These are phyloP conservation scores for Tragulus kanchil DNA, from an alignment of 2,113 vertebrate species.

Conservation along the genomic window DNA sequence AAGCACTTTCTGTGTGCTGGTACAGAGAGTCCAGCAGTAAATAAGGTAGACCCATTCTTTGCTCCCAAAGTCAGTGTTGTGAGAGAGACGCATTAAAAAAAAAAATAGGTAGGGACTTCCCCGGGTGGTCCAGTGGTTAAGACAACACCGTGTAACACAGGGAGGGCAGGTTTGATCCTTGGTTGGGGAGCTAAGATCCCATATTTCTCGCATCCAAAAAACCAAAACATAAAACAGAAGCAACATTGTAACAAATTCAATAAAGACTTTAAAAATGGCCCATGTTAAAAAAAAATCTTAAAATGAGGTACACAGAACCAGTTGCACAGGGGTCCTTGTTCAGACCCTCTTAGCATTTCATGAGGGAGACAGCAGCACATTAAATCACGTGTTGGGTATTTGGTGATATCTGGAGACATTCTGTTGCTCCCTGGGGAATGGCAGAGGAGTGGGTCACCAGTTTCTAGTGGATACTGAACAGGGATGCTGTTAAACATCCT, in stretches of 20 bases:
- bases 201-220: background rate
- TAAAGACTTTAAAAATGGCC: background rate
- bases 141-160: background rate
- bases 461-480: background rate
- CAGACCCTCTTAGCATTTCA: background rate
- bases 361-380: rapidly evolving
- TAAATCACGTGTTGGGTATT: rapidly evolving
- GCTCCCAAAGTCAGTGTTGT: background rate
- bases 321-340: background rate
- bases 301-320: no score
- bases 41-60: background rate
- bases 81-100: background rate
- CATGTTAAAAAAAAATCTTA: background rate
- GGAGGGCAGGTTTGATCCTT: background rate
- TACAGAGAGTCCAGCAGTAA: rapidly evolving
- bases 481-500: background rate
- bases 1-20: background rate
- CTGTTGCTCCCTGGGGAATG: background rate
- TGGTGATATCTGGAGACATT: background rate
- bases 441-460: background rate
- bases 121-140: background rate
- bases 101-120: background rate
- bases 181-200: background rate
- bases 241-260: background rate
- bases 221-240: background rate